Base-by-base conservation (phyloP, 2,113 vertebrate species). In the Laticauda laticaudata region DNA sequence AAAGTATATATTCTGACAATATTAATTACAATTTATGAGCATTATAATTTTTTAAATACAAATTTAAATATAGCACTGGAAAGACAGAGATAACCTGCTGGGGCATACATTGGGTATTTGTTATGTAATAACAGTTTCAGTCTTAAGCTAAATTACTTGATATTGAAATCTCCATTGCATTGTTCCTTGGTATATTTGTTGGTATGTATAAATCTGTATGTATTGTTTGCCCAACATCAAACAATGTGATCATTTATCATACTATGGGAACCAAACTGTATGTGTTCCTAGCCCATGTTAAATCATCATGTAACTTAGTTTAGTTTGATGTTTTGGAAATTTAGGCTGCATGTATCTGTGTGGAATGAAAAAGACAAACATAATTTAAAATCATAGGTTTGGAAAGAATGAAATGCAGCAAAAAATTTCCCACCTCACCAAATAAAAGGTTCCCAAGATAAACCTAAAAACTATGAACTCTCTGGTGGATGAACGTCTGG, bases 391-490 rank as follows among this genome's bases (percentile, higher is more conserved):
- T 34, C 81, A 89, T 87, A 92, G 54, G 56, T 64, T 43, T 7
- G n/a, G 20, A 94, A 89, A 69, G 26, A 93, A 93, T 59, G 92
- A 92, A 96, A 94, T 26, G 20, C 43, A 87, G 6, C 51, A 34
- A 29, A 54, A 87, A 34, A n/a, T 55, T 24, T 45, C 53, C 51
- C 5, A 6, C 75, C 34, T 39, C 69, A 5, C n/a, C 29, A 69
- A 18, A 39, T 81, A 20, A 43, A 81, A 21, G 7, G 7, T 81
- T 93, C 90, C 54, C 91, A 23, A 20, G 81, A 20, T 91, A 93
- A 90, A 87, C 61, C 75, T 92, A 91, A 93, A 51, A 91, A 93
- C 93, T 93, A 91, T 94, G 81, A 91, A 94, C 87, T 89, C 69
- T 92, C 59, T 89, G 18, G 21, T 0, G 93, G 85, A 93, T 93